Evolutionary conservation across 2,888 invertebrate genomes (phyloP).

Genomic region (Listrodromus nycthemerus): DNA sequence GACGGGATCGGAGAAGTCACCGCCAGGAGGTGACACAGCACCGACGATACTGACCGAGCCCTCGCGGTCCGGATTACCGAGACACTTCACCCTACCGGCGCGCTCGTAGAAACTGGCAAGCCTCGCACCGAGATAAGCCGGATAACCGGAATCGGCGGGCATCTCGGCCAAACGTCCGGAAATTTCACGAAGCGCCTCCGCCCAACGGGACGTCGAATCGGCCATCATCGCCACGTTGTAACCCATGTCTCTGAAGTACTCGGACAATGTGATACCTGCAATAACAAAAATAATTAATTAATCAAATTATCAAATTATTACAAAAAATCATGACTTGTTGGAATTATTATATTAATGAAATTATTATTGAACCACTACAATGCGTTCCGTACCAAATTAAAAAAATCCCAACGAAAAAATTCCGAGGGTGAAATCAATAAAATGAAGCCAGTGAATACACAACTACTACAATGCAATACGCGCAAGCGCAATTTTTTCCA

Average conservation of each 20-base stretch:
- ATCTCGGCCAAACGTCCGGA: slow-evolving; percentile 99
- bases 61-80: slow-evolving; percentile 99
- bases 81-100: slow-evolving; percentile 97
- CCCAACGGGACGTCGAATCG: slow-evolving; percentile 99
- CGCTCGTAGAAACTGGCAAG: slow-evolving; percentile 99
- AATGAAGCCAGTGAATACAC: too few species aligned
- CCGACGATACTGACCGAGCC: slow-evolving; percentile 99
- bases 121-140: slow-evolving; percentile 99
- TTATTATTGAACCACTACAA: neutral
- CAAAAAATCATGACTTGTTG: too few species aligned
- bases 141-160: slow-evolving; percentile 99
- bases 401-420: too few species aligned
- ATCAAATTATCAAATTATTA: neutral
- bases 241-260: slow-evolving; percentile 99
- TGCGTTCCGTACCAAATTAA: too few species aligned
- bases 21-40: slow-evolving; percentile 99
- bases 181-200: slow-evolving; percentile 99
- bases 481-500: too few species aligned
- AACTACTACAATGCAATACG: too few species aligned
- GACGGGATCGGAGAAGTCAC: slow-evolving; percentile 99
- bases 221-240: slow-evolving; percentile 99
- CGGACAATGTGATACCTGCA: slow-evolving; percentile 98
- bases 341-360: neutral
- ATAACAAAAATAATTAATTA: neutral
- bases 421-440: too few species aligned